A percentile compares a stretch with the other conserved stretches of the same genome.
These are phyloP conservation scores for Pristis pectinata DNA, from an alignment of 2,797 vertebrate species.

Conservation along the genomic window DNA sequence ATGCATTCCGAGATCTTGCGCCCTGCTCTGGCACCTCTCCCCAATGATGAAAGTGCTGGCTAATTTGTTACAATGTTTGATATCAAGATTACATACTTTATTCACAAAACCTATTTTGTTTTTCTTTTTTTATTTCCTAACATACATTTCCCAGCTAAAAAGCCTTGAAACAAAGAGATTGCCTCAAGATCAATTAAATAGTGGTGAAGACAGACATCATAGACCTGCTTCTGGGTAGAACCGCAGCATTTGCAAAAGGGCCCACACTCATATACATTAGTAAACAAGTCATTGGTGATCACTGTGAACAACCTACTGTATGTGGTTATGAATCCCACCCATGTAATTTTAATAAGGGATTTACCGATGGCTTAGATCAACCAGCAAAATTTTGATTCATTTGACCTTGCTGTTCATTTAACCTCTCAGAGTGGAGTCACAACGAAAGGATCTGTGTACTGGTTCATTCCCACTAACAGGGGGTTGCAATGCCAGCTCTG, in stretches of 20 bases:
- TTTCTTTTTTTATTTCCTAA: neutral
- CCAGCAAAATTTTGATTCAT: neutral
- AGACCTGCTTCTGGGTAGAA: neutral
- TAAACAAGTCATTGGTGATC: neutral
- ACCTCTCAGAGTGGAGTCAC: neutral
- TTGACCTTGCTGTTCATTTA: neutral
- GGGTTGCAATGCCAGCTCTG: neutral
- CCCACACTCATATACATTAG: too few species aligned
- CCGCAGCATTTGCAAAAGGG: neutral
- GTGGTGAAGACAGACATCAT: neutral
- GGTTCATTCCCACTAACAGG: neutral
- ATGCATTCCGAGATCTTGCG: neutral
- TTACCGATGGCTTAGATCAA: neutral
- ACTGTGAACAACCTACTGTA: neutral
- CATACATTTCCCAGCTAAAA: neutral
- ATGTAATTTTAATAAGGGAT: neutral
- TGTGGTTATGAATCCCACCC: neutral
- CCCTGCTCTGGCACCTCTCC: neutral
- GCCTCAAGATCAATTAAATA: neutral
- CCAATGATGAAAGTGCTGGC: neutral
- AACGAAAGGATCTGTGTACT: neutral
- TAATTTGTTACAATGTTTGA: neutral
- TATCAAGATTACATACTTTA: neutral
- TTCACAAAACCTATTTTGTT: neutral
- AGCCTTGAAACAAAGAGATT: neutral